Conservation (phyloP, 2,888 invertebrate genomes). For the Nymphalis c-album region DNA sequence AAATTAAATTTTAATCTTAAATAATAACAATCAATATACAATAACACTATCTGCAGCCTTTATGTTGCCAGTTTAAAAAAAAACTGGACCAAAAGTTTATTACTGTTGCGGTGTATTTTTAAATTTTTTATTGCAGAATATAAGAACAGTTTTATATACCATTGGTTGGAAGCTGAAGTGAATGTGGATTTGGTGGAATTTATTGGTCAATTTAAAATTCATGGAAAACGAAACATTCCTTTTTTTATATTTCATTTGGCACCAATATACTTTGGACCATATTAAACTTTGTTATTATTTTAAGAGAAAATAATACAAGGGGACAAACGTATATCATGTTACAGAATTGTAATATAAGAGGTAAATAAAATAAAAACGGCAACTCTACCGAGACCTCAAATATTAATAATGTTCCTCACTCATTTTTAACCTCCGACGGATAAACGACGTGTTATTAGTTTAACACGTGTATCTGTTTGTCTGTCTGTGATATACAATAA, state of each 20-base stretch:
- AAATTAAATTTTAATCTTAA: too few relatives aligned
- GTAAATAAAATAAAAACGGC: not conserved
- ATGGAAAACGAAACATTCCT: too few relatives aligned
- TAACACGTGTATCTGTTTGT: too few relatives aligned
- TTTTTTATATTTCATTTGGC: too few relatives aligned
- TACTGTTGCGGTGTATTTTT: slow-evolving; percentile 6
- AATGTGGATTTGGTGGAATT: not conserved
- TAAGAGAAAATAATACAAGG: too few relatives aligned
- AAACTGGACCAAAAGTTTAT: slow-evolving; percentile 2
- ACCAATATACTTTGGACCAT: too few relatives aligned
- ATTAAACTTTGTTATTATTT: too few relatives aligned
- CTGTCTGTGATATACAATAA: too few relatives aligned
- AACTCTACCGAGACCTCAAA: not conserved
- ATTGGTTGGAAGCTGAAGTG: slow-evolving; percentile 1
- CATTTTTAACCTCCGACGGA: too few relatives aligned
- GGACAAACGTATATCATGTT: not conserved
- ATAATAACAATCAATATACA: not conserved
- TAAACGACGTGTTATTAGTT: too few relatives aligned
- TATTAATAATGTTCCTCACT: too few relatives aligned
- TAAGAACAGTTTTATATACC: slow-evolving; percentile 8
- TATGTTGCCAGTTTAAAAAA: slow-evolving; percentile 5
- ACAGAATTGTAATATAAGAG: not conserved
- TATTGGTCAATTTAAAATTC: not conserved
- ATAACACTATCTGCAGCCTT: not conserved
- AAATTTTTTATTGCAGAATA: slow-evolving; percentile 5